Evolutionary conservation across 2,797 vertebrate genomes (phyloP).

Genomic region (Aldrovandia affinis): DNA sequence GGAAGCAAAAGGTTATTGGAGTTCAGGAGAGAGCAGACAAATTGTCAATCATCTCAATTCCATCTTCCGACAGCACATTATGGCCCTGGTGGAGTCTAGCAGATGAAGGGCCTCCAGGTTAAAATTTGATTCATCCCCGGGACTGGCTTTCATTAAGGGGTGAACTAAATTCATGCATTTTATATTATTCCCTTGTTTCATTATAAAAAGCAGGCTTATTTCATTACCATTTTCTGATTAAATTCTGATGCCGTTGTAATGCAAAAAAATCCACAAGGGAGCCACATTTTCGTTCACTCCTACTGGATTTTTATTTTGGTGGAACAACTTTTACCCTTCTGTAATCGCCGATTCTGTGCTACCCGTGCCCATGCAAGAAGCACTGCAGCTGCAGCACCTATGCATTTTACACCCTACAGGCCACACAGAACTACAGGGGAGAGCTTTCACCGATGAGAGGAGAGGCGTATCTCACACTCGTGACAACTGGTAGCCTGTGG

Average conservation of each 20-base stretch:
- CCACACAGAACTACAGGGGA: background rate
- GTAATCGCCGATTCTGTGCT: too few relatives aligned
- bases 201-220: slow-evolving; percentile 31
- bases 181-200: slow-evolving; percentile 43
- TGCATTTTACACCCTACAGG: background rate
- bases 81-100: slow-evolving; percentile 48
- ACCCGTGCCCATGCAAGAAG: background rate
- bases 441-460: background rate
- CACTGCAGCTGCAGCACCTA: background rate
- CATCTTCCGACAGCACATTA: slow-evolving; percentile 65
- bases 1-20: background rate
- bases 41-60: slow-evolving; percentile 21
- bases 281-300: background rate
- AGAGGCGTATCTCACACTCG: background rate
- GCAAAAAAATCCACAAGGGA: background rate
- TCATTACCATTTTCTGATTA: slow-evolving; percentile 39
- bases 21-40: background rate
- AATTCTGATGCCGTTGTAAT: background rate
- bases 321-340: too few relatives aligned
- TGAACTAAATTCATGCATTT: slow-evolving; percentile 48
- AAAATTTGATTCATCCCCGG: slow-evolving; percentile 60
- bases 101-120: slow-evolving; percentile 56
- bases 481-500: background rate
- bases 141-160: slow-evolving; percentile 58
- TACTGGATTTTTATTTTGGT: background rate